Evolutionary conservation across 2,888 invertebrate species (phyloP), one percentile per base, ranked within the genome.

Genomic region (Sepioteuthis lessoniana): DNA sequence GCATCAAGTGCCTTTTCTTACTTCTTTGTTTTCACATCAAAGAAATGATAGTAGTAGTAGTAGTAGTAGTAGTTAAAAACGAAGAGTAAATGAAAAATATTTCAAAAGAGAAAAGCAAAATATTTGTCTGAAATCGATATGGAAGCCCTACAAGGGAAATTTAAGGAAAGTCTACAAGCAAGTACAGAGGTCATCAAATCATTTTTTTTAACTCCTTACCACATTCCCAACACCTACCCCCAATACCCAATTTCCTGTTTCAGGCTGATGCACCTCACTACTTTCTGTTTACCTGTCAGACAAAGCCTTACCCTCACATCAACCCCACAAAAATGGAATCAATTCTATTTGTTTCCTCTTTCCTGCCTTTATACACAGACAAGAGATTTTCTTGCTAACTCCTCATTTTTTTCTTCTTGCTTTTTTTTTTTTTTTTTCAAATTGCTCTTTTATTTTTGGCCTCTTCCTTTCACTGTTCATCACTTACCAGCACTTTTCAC

Each of bases 181-280:
- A 76, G 76, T 76, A 76, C 76, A 35, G 55, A 55, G 76, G 76
- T 76, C 76, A 76, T 76, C 76, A n/a, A n/a, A n/a, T 76, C 19
- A 13, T 76, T 76, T 76, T 60, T n/a, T 76, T 76, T 35, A 76
- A n/a, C 35, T 25, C 35, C 76, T 76, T 35, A 76, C 76, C 76
- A n/a, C n/a, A 5, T 16, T 35, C 13, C n/a, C 76, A 1, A 31
- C 0, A 8, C 76, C 76, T n/a, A 1, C n/a, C 76, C 35, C 76
- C 35, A 55, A 55, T 55, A 76, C 76, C 76, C 76, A 76, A 76
- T 76, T 76, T 76, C 76, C 76, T n/a, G 76, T 76, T 76, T 76
- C 76, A 76, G 76, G n/a, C 76, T 76, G 76, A 76, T 76, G 76
- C 76, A 76, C 76, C 76, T 76, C 76, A 76, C 76, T 76, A 76